These are phyloP conservation scores for Shinisaurus crocodilurus DNA, from an alignment of 2,113 vertebrate species.

Conservation along the genomic window DNA sequence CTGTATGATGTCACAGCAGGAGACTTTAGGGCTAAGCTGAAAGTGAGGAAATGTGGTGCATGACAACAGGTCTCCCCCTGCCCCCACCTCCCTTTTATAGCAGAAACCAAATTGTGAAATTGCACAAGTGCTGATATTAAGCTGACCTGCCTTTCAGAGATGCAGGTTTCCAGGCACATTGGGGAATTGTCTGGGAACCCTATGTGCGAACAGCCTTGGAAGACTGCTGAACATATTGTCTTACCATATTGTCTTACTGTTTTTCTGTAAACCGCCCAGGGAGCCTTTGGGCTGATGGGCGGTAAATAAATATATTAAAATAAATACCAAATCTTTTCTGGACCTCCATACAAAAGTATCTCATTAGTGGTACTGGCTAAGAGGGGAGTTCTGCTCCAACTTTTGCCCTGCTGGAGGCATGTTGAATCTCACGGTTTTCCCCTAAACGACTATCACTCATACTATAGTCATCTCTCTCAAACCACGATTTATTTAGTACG, in stretches of 20 bases:
- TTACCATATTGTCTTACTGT: too few species aligned
- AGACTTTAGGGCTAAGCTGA: neutral
- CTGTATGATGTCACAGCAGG: neutral
- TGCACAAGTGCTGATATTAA: neutral
- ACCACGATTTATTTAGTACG: neutral
- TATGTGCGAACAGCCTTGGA: neutral
- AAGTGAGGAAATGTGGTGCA: neutral
- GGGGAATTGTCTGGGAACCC: neutral
- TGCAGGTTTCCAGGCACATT: neutral
- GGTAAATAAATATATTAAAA: too few species aligned
- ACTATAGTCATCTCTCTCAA: neutral
- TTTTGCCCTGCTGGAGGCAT: neutral
- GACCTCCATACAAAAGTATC: neutral
- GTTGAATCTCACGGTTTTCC: neutral
- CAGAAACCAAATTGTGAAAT: neutral
- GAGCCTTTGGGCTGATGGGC: too few species aligned
- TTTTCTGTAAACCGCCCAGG: too few species aligned
- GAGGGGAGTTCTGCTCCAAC: neutral
- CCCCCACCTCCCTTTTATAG: neutral
- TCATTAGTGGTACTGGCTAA: neutral
- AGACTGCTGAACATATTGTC: neutral
- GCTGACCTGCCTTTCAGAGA: neutral
- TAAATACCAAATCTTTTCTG: neutral
- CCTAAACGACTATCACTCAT: neutral
- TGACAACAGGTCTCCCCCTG: neutral